Evolutionary conservation across 2,113 vertebrate genomes (phyloP), one percentile per base, ranked within the genome.

Genomic region (Patagioenas fasciata): DNA sequence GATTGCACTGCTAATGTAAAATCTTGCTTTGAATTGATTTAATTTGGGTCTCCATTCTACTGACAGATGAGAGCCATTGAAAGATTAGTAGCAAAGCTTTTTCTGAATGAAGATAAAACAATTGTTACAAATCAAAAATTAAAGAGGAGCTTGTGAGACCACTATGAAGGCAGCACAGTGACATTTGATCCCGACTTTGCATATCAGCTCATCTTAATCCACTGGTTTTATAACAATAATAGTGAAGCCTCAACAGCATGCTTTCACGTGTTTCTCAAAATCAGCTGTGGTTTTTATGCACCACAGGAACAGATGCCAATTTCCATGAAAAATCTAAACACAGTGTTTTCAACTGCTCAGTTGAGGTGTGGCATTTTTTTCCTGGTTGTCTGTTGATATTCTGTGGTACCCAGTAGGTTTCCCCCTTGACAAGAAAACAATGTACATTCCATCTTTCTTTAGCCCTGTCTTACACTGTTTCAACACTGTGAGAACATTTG

Each of bases 11-110:
- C 75, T 89, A 66, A 85, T 77, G 31, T 80, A 77, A 88, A 93
- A 80, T 66, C 47, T 92, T 91, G 64, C 69, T 91, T 90, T 78
- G 56, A 94, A 84, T 85, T 95, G 77, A 96, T 93, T 75, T 80
- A 26, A 73, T 88, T 61, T 73, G 47, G 56, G 74, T 57, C 25
- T 86, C 66, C 25, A 48, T 75, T 86, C 73, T 73, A 58, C 44
- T 0, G 7, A 54, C 56, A 83, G 69, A 58, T 78, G 51, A 38
- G n/a, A 91, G 38, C n/a, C 31, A n/a, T 10, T 85, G 28, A 28
- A 69, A 88, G 31, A 70, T 83, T 32, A 83, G 58, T 60, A 79
- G 65, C 61, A 75, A 85, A 91, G 69, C 25, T 47, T 62, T 73
- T 84, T 71, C 40, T 72, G 73, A 80, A 53, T 11, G 51, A 74